Percentiles rank a stretch among this genome's conserved stretches.
Evolutionary conservation across 2,888 invertebrate species (phyloP).

Genomic region (Spilarctia lutea): DNA sequence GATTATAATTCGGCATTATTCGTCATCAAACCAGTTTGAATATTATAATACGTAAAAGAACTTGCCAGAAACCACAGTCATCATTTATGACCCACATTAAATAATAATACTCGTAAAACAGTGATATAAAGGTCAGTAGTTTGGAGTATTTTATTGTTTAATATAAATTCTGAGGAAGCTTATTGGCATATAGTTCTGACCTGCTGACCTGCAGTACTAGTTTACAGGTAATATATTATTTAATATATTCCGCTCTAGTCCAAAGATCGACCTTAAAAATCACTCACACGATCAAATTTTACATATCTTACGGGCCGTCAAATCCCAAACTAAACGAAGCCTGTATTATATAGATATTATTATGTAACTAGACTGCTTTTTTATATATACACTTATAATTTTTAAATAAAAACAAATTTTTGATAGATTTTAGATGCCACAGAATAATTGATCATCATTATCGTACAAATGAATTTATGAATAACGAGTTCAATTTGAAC

Average conservation of each 20-base stretch:
- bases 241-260: background rate
- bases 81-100: background rate
- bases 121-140: background rate
- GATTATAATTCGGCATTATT: background rate
- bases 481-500: background rate
- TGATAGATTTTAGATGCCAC: too few relatives aligned
- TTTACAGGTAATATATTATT: background rate
- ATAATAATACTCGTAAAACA: background rate
- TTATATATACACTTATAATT: too few relatives aligned
- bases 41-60: background rate
- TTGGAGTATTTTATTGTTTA: background rate
- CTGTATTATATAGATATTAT: too few relatives aligned
- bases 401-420: too few relatives aligned
- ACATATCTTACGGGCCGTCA: background rate
- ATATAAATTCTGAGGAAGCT: background rate
- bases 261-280: background rate
- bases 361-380: too few relatives aligned
- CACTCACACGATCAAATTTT: background rate
- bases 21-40: background rate
- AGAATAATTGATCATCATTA: too few relatives aligned
- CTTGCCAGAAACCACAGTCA: background rate
- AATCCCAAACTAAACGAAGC: too few relatives aligned
- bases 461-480: background rate
- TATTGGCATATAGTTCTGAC: background rate
- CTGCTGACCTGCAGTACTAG: background rate